Percentiles rank a stretch among this genome's conserved stretches.
These are phyloP conservation scores for Semaprochilodus insignis DNA, from an alignment of 2,797 vertebrate species.

Conservation along the genomic window DNA sequence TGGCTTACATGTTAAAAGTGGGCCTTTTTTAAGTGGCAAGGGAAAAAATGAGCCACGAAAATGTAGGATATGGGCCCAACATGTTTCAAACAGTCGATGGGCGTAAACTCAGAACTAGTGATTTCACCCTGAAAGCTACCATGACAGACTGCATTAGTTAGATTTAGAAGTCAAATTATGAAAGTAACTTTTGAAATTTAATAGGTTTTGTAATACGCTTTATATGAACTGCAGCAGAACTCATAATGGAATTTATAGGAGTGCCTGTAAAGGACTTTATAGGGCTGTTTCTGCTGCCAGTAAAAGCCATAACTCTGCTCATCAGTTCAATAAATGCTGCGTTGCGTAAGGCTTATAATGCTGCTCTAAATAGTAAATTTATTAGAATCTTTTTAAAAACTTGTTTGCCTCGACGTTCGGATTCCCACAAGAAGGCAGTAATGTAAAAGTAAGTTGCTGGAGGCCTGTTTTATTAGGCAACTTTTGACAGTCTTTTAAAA, in stretches of 20 bases:
- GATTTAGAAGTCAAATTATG: constrained; percentile 20
- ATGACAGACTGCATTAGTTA: constrained; percentile 1
- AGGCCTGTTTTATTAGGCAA: constrained; percentile 23
- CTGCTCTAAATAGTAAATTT: constrained; percentile 31
- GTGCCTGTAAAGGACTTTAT: constrained; percentile 41
- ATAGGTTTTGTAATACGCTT: constrained; percentile 29
- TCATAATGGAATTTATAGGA: constrained; percentile 41
- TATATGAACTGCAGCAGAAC: constrained; percentile 36
- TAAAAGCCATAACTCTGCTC: constrained; percentile 30
- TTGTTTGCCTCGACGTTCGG: not conserved
- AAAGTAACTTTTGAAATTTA: constrained; percentile 37
- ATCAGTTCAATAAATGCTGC: constrained; percentile 31
- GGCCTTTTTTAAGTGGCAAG: too few relatives aligned
- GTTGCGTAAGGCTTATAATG: constrained; percentile 17
- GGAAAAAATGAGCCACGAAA: too few relatives aligned
- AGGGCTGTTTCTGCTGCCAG: constrained; percentile 35
- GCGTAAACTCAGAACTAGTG: not conserved
- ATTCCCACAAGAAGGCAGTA: not conserved
- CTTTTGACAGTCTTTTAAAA: constrained; percentile 21
- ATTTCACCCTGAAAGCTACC: not conserved
- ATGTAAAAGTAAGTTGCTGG: constrained; percentile 18
- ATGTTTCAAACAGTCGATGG: not conserved
- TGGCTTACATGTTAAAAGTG: too few relatives aligned
- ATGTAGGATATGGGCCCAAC: too few relatives aligned
- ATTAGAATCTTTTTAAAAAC: constrained; percentile 3